These are phyloP conservation scores for Phocides pigmalion DNA, from an alignment of 1,140 invertebrate species.

Conservation along the genomic window DNA sequence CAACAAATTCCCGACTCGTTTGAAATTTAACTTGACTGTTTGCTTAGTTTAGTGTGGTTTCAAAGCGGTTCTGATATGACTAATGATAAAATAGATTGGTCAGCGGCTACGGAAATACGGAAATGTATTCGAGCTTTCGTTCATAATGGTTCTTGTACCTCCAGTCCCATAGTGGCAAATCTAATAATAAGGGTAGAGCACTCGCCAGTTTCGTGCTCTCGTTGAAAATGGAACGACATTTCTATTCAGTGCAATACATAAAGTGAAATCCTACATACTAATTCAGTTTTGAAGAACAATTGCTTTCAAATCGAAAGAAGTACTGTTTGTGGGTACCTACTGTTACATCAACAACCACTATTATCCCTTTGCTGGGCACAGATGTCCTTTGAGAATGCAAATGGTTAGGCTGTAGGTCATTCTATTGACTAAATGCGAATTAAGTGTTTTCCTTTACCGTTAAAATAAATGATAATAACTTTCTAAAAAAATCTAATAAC, in stretches of 20 bases:
- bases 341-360: no score
- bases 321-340: not conserved
- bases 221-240: conserved; percentile 2
- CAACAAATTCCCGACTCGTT: conserved; percentile 41
- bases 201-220: conserved; percentile 1
- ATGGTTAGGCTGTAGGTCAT: no score
- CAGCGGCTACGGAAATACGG: not conserved
- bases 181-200: conserved; percentile 13
- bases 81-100: conserved; percentile 28
- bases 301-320: not conserved
- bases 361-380: no score
- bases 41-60: conserved; percentile 25
- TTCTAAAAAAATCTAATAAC: no score
- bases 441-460: no score
- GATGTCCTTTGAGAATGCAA: no score
- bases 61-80: conserved; percentile 35
- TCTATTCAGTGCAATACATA: conserved; percentile 1
- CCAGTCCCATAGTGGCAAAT: conserved; percentile 10
- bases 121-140: conserved; percentile 2
- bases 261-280: conserved; percentile 2
- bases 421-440: no score
- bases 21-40: conserved; percentile 36
- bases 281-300: conserved; percentile 1
- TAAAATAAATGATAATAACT: no score
- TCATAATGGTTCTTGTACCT: conserved; percentile 11